Conservation (phyloP, 2,888 invertebrate species). For the Platypus cylindrus region DNA sequence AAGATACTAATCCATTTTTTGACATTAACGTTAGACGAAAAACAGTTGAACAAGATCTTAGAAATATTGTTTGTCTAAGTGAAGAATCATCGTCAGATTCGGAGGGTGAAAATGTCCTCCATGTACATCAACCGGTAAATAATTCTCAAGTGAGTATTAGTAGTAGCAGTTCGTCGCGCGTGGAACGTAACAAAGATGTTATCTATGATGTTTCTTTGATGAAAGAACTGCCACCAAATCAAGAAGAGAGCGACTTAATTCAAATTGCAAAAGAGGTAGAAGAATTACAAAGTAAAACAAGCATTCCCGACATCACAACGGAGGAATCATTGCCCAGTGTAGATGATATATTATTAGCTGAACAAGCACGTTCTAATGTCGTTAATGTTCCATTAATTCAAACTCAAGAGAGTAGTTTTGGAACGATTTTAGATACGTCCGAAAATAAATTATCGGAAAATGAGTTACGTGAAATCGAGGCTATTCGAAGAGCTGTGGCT, state of each 20-base stretch:
- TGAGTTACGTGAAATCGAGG: constrained; percentile 21
- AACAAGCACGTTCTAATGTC: background rate
- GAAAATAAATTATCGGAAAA: constrained; percentile 17
- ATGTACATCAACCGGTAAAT: background rate
- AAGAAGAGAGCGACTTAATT: constrained; percentile 10
- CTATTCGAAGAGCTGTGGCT: constrained; percentile 20
- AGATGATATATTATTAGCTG: constrained; percentile 13
- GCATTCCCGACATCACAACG: constrained; percentile 2
- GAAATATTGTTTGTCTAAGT: constrained; percentile 13
- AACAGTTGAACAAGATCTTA: constrained; percentile 12
- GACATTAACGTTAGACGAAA: constrained; percentile 12
- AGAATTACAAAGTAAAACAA: constrained; percentile 6
- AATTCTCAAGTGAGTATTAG: constrained; percentile 1
- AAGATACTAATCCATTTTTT: constrained; percentile 2
- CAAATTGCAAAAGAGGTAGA: constrained; percentile 9
- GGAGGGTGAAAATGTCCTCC: background rate
- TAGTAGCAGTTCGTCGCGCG: background rate
- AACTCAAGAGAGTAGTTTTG: constrained; percentile 16
- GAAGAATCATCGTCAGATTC: constrained; percentile 10
- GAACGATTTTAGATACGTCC: constrained; percentile 14
- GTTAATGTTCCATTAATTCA: background rate
- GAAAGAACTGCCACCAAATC: constrained; percentile 2
- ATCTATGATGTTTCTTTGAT: constrained; percentile 4
- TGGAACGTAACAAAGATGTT: background rate
- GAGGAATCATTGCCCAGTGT: constrained; percentile 11